Conservation (phyloP, 2,113 vertebrate genomes). For the Dicentrarchus labrax region DNA sequence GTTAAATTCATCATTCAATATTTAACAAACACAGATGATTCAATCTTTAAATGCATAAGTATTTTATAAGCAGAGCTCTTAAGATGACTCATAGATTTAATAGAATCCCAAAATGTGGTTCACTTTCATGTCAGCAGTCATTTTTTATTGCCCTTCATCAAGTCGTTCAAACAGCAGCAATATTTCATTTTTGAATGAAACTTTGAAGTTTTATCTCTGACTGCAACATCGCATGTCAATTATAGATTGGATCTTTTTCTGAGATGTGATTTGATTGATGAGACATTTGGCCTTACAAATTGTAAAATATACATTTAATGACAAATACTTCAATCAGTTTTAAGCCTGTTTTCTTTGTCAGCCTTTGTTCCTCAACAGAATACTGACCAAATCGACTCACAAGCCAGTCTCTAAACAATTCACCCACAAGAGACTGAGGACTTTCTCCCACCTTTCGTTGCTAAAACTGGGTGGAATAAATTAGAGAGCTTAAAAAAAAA, state of each 20-base stretch:
- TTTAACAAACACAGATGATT: conserved; percentile 61
- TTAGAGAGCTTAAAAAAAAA: too few species aligned
- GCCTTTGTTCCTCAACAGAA: background rate
- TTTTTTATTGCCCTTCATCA: conserved; percentile 12
- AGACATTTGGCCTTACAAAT: background rate
- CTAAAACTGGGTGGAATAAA: too few species aligned
- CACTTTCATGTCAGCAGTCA: conserved; percentile 37
- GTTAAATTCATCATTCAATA: conserved; percentile 39
- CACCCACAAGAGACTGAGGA: too few species aligned
- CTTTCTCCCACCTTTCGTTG: too few species aligned
- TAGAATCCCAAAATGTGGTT: conserved; percentile 43
- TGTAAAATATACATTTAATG: background rate
- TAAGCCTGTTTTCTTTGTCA: background rate
- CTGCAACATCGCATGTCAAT: background rate
- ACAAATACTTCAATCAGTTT: background rate
- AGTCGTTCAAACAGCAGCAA: background rate
- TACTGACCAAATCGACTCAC: background rate
- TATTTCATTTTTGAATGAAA: background rate
- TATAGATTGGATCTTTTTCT: background rate
- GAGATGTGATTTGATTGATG: background rate
- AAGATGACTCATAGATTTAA: conserved; percentile 38
- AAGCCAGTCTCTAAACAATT: too few species aligned
- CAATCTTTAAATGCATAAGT: conserved; percentile 33
- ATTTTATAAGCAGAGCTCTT: conserved; percentile 40
- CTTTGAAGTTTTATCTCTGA: background rate